Evolutionary conservation across 2,888 invertebrate species (phyloP).

Genomic region (Slavum lentiscoides): DNA sequence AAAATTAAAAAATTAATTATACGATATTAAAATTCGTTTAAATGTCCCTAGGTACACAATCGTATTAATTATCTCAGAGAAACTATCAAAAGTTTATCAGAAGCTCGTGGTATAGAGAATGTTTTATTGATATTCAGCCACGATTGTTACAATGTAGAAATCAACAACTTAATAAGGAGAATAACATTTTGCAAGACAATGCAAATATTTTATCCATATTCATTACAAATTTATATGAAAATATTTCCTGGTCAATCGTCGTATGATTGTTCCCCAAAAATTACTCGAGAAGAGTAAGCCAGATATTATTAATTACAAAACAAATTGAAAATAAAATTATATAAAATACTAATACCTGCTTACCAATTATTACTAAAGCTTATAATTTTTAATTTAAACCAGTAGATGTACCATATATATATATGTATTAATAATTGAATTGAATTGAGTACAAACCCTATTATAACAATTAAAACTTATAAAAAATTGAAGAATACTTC

Average conservation of each 20-base stretch:
- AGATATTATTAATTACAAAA: background rate
- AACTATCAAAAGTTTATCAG: conserved; percentile 87
- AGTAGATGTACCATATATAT: no score
- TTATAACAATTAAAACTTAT: no score
- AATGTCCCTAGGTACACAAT: conserved; percentile 79
- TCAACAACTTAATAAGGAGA: conserved; percentile 85
- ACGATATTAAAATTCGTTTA: conserved; percentile 57
- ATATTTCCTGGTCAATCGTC: conserved; percentile 94
- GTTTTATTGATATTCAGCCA: conserved; percentile 93
- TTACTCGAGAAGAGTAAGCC: conserved; percentile 75
- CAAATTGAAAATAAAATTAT: background rate
- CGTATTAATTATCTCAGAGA: conserved; percentile 91
- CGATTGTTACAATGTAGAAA: conserved; percentile 88
- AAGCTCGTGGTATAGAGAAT: conserved; percentile 85
- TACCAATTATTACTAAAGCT: no score
- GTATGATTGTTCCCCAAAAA: conserved; percentile 88
- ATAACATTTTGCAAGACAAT: conserved; percentile 95
- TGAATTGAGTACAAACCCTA: no score
- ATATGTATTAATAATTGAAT: no score
- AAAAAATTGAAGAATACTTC: no score
- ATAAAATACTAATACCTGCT: no score
- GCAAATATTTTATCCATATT: conserved; percentile 96
- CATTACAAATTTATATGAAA: conserved; percentile 90
- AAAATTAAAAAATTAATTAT: no score
- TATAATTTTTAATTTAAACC: no score